Percentiles rank a stretch among this genome's conserved stretches.
Conservation (phyloP, 2,797 vertebrate genomes). For the Tangara arthus region DNA sequence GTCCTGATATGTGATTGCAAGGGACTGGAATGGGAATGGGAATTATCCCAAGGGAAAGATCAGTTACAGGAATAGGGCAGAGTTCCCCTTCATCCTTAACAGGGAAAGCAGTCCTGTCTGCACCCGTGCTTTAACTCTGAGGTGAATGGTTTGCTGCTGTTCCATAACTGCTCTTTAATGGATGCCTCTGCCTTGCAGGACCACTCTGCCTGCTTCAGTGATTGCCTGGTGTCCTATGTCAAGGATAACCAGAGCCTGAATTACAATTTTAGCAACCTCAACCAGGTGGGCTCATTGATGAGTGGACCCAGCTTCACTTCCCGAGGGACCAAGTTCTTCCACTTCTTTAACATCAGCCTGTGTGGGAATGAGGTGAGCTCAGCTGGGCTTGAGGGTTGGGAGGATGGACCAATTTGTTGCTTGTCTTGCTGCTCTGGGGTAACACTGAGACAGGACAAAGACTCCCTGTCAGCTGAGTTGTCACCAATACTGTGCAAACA, state of each 20-base stretch:
- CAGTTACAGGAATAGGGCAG: neutral
- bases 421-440: neutral
- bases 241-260: constrained; percentile 84
- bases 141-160: neutral
- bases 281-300: constrained; percentile 84
- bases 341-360: constrained; percentile 95
- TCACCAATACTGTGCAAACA: neutral
- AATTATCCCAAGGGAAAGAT: neutral
- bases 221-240: constrained; percentile 84
- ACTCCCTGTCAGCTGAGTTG: neutral
- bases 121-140: neutral
- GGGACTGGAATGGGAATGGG: neutral
- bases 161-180: neutral
- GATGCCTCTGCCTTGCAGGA: constrained; percentile 76
- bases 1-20: neutral
- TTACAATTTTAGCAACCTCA: constrained; percentile 87
- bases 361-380: constrained; percentile 89
- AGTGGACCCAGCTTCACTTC: constrained; percentile 96
- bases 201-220: constrained; percentile 90
- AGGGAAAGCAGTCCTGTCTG: neutral
- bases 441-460: neutral
- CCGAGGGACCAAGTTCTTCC: constrained; percentile 95
- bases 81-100: neutral
- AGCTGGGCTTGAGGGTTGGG: neutral
- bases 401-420: neutral